These are phyloP conservation scores for Oxyruncus cristatus DNA, from an alignment of 2,113 vertebrate genomes.

Conservation along the genomic window DNA sequence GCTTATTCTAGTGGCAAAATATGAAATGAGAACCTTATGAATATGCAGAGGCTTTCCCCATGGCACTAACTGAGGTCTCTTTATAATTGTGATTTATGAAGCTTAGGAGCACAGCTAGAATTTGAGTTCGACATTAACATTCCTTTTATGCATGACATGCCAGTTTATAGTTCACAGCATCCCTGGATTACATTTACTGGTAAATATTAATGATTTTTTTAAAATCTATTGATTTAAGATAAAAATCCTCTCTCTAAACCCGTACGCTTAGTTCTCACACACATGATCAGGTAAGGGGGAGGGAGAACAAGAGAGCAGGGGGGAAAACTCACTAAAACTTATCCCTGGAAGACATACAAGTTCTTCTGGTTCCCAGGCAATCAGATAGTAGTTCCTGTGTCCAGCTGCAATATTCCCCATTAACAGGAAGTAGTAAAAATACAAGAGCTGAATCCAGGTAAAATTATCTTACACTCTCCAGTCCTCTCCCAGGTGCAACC, in stretches of 20 bases:
- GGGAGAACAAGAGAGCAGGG: not conserved
- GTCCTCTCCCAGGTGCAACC: not conserved
- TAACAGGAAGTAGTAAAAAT: not conserved
- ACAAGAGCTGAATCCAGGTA: not conserved
- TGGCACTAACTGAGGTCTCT: not conserved
- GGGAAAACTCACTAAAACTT: not conserved
- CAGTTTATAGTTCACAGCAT: conserved; percentile 17
- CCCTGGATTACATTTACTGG: not conserved
- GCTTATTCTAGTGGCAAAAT: not conserved
- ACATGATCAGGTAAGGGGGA: not conserved
- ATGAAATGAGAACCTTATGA: not conserved
- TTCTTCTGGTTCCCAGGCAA: not conserved
- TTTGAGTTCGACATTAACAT: not conserved
- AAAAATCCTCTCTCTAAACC: not conserved
- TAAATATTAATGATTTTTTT: not conserved
- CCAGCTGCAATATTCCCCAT: not conserved
- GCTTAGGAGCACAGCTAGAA: conserved; percentile 24
- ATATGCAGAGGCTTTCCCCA: conserved; percentile 42
- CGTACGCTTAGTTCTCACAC: not conserved
- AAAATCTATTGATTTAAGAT: not conserved
- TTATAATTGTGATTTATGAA: conserved; percentile 33
- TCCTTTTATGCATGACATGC: not conserved
- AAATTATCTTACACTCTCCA: not conserved
- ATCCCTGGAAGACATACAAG: not conserved
- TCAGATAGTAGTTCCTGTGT: not conserved